phyloP scores from a whole-genome alignment of 2,113 vertebrate species.

The Epinephelus fuscoguttatus region DNA sequence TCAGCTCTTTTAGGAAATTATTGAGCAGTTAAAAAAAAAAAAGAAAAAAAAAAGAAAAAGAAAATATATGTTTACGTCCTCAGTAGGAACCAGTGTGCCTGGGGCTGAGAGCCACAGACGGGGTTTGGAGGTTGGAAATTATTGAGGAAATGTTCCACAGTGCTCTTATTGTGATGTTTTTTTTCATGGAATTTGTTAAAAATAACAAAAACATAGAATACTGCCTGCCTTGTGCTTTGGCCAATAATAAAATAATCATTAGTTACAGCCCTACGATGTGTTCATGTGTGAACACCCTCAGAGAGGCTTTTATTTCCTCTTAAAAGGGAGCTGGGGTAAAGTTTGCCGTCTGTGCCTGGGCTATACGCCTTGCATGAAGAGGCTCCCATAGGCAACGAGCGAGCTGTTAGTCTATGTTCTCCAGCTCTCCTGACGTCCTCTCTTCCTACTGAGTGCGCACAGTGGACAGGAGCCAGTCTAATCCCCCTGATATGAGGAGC shows the following conservation, averaged over 20 bases:
- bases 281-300: slow-evolving; percentile 21
- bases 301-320: slow-evolving; percentile 41
- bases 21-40: too few species aligned
- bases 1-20: too few species aligned
- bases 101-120: not conserved
- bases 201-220: not conserved
- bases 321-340: slow-evolving; percentile 29
- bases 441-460: slow-evolving; percentile 72
- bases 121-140: not conserved
- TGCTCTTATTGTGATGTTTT: not conserved
- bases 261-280: not conserved
- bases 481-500: slow-evolving; percentile 99
- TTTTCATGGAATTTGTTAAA: not conserved
- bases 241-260: not conserved
- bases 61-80: not conserved
- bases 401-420: slow-evolving; percentile 95
- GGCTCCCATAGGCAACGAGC: slow-evolving; percentile 80
- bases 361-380: slow-evolving; percentile 82
- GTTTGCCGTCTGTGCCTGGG: slow-evolving; percentile 81
- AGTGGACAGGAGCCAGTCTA: slow-evolving; percentile 90
- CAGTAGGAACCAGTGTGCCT: not conserved
- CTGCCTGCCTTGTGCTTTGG: not conserved
- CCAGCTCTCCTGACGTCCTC: slow-evolving; percentile 86
- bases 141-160: not conserved
- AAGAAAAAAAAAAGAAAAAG: too few species aligned